Evolutionary conservation across 1,140 invertebrate species (phyloP).

Genomic region (Orius laevigatus): DNA sequence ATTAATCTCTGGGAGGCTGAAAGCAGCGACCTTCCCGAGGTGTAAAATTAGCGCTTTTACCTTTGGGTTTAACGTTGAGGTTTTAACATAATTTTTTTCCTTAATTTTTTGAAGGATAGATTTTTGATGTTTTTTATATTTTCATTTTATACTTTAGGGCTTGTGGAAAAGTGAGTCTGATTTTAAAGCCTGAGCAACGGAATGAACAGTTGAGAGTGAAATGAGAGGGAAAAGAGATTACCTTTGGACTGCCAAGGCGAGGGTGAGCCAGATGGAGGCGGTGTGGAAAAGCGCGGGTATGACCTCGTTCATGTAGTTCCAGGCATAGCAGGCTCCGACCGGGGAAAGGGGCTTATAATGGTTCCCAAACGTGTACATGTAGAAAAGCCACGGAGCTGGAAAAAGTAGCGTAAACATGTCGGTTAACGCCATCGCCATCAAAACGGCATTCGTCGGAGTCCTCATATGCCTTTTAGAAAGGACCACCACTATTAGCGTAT

Average conservation of each 20-base stretch:
- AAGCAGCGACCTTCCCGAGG: no score
- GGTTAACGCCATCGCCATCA: slow-evolving; percentile 74
- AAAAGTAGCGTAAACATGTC: slow-evolving; percentile 84
- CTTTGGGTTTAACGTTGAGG: no score
- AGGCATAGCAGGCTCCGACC: slow-evolving; percentile 56
- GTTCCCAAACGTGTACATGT: slow-evolving; percentile 80
- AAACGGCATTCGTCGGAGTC: slow-evolving; percentile 47
- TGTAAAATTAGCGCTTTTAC: no score
- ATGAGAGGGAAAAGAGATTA: slow-evolving; percentile 14
- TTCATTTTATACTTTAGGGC: no score
- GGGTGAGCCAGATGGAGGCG: slow-evolving; percentile 77
- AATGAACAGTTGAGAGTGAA: no score
- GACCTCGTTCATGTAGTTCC: slow-evolving; percentile 63
- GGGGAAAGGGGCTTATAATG: slow-evolving; percentile 60
- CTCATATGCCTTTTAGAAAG: slow-evolving; percentile 53
- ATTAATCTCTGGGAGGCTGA: no score
- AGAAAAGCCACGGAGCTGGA: slow-evolving; percentile 71
- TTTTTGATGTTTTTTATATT: no score
- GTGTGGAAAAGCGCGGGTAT: slow-evolving; percentile 82
- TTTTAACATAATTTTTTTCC: no score
- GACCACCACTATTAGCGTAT: slow-evolving; percentile 71
- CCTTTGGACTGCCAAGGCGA: slow-evolving; percentile 70
- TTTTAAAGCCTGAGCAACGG: no score
- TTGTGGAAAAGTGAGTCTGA: no score
- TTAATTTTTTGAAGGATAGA: no score